phyloP scores from a whole-genome alignment of 2,113 vertebrate genomes.

The Camelus dromedarius region DNA sequence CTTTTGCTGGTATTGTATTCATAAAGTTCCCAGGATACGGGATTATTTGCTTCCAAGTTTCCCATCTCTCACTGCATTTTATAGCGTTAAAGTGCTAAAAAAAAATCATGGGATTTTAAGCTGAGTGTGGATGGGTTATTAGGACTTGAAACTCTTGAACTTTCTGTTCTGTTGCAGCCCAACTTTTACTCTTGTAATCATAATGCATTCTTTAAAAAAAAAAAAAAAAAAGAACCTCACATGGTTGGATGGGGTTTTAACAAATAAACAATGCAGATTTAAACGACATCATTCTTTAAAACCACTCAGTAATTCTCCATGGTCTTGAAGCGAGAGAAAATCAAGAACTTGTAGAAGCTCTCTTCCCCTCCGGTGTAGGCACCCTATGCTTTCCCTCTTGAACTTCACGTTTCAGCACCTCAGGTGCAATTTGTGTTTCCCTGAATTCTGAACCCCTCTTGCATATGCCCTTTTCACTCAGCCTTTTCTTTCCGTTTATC shows the following conservation, averaged over 20 bases:
- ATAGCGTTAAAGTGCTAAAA: not conserved
- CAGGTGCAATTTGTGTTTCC: not conserved
- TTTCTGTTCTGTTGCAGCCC: not conserved
- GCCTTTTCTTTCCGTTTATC: not conserved
- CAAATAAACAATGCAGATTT: not conserved
- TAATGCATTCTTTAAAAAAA: not conserved
- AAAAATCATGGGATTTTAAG: not conserved
- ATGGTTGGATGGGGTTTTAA: not conserved
- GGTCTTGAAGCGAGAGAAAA: not conserved
- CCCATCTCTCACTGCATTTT: not conserved
- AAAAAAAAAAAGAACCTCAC: not conserved
- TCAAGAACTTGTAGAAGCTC: not conserved
- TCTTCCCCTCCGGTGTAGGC: not conserved
- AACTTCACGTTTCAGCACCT: not conserved
- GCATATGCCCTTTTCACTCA: not conserved
- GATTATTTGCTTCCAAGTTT: not conserved
- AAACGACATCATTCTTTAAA: constrained; percentile 25
- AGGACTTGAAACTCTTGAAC: not conserved
- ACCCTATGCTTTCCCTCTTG: not conserved
- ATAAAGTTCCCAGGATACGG: not conserved
- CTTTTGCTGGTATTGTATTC: not conserved
- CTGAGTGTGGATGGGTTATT: not conserved
- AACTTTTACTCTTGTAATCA: not conserved
- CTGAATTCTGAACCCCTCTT: not conserved
- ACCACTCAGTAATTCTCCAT: not conserved